phyloP scores from a whole-genome alignment of 2,113 vertebrate species.

The Columba janthina region DNA sequence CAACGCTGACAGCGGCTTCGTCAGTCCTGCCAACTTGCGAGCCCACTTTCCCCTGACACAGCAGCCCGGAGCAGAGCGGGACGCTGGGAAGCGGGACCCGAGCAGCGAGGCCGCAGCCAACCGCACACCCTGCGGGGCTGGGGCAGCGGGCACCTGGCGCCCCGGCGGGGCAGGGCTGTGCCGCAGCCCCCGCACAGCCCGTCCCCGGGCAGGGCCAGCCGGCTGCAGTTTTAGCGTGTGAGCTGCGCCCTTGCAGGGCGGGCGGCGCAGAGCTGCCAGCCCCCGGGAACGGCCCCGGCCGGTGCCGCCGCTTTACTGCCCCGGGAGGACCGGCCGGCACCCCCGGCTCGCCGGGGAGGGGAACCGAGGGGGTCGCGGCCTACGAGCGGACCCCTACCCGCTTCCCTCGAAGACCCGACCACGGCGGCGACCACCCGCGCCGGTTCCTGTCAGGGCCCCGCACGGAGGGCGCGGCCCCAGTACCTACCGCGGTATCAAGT shows the following conservation, averaged over 20 bases:
- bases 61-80: not conserved
- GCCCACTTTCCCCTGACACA: not conserved
- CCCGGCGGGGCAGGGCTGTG: not conserved
- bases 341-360: not conserved
- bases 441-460: not conserved
- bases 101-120: not conserved
- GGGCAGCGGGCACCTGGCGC: not conserved
- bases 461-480: too few relatives aligned
- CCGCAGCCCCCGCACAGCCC: conserved; percentile 73
- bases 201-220: not conserved
- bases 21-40: not conserved
- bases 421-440: too few relatives aligned
- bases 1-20: not conserved
- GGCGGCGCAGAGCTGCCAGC: not conserved
- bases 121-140: too few relatives aligned
- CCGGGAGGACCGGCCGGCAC: too few relatives aligned
- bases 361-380: not conserved
- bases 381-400: not conserved
- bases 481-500: not conserved
- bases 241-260: not conserved
- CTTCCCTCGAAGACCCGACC: not conserved
- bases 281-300: not conserved
- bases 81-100: not conserved
- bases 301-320: not conserved
- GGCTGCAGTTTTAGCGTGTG: not conserved